These are phyloP conservation scores for Metallyticus violacea DNA, from an alignment of 2,888 invertebrate species.

Conservation along the genomic window DNA sequence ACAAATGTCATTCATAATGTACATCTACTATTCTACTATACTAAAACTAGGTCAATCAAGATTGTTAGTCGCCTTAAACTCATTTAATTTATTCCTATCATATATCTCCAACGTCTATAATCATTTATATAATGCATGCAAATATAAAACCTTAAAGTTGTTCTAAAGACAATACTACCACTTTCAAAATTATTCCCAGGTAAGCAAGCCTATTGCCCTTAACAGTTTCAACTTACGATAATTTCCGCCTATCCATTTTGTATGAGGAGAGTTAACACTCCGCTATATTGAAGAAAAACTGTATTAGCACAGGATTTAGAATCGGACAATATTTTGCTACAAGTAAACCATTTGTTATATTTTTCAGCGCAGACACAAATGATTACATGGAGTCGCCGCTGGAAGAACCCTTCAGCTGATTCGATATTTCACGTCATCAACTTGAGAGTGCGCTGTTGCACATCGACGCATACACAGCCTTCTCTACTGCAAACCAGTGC, in stretches of 20 bases:
- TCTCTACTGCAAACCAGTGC: neutral
- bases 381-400: neutral
- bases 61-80: constrained; percentile 9
- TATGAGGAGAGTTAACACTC: neutral
- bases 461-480: constrained; percentile 1
- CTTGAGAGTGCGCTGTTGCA: neutral
- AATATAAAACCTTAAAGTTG: neutral
- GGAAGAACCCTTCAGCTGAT: constrained; percentile 2
- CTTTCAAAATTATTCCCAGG: neutral
- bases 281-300: neutral
- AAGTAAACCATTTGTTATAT: neutral
- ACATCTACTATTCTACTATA: too few relatives aligned
- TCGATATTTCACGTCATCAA: constrained; percentile 12
- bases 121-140: too few relatives aligned
- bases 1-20: too few relatives aligned
- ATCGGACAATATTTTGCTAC: neutral
- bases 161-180: neutral
- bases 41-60: neutral
- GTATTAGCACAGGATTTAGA: neutral
- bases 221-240: constrained; percentile 43
- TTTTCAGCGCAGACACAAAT: neutral
- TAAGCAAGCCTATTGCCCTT: neutral
- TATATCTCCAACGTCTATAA: neutral
- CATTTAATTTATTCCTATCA: neutral
- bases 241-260: constrained; percentile 46